phyloP scores from a whole-genome alignment of 2,888 invertebrate species.

The Chorisops tibialis region DNA sequence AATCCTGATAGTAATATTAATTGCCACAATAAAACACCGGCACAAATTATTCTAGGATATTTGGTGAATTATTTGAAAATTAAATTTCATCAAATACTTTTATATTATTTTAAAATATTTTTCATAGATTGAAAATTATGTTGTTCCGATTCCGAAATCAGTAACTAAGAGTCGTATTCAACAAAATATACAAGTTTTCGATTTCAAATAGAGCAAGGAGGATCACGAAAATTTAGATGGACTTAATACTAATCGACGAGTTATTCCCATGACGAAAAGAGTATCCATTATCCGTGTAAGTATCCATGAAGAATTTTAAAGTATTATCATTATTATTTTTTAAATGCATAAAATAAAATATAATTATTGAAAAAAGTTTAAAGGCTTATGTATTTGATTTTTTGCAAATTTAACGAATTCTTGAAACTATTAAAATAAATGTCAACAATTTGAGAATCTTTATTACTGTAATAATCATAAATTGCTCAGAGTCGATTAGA shows the following conservation, averaged over 20 bases:
- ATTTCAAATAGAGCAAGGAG: conserved; percentile 56
- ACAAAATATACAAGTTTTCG: conserved; percentile 58
- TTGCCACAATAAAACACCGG: conserved; percentile 63
- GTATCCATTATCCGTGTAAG: neutral
- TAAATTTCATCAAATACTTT: neutral
- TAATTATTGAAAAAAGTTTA: too few relatives aligned
- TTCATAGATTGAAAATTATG: conserved; percentile 38
- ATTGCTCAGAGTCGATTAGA: too few relatives aligned
- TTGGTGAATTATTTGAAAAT: conserved; percentile 59
- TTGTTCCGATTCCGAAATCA: conserved; percentile 59
- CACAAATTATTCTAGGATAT: conserved; percentile 63
- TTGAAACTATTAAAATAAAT: too few relatives aligned
- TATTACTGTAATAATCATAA: too few relatives aligned
- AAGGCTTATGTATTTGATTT: too few relatives aligned
- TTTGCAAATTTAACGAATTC: too few relatives aligned
- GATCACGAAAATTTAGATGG: conserved; percentile 47
- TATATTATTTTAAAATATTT: conserved; percentile 28
- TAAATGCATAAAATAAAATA: too few relatives aligned
- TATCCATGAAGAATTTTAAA: conserved; percentile 7
- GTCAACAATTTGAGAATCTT: too few relatives aligned
- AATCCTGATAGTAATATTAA: conserved; percentile 56
- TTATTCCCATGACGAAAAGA: conserved; percentile 2
- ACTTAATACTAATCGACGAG: conserved; percentile 3
- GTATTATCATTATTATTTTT: too few relatives aligned
- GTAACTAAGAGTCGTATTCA: conserved; percentile 54